A percentile compares a stretch with the other conserved stretches of the same genome.
Evolutionary conservation across 2,797 vertebrate genomes (phyloP).

Genomic region (Melopsittacus undulatus): DNA sequence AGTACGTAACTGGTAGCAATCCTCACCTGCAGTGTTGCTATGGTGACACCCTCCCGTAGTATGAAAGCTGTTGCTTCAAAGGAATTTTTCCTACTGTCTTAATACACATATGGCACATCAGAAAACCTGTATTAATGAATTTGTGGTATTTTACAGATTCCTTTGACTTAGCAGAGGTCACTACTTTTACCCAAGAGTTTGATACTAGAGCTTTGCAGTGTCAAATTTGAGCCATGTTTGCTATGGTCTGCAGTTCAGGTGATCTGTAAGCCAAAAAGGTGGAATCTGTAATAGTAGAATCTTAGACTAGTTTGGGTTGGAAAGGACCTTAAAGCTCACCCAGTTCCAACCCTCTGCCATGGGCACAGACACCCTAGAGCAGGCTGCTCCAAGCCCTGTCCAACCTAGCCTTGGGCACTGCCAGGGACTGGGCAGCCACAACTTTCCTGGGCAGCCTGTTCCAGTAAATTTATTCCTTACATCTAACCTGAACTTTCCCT

Average conservation of each 20-base stretch:
- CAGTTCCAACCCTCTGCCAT: not conserved
- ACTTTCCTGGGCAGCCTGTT: not conserved
- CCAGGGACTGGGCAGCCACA: not conserved
- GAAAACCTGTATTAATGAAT: not conserved
- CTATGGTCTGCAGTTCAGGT: not conserved
- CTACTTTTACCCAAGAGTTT: not conserved
- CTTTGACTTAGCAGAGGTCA: not conserved
- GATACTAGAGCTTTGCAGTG: not conserved
- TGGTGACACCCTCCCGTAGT: not conserved
- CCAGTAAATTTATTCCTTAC: not conserved
- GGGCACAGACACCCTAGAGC: not conserved
- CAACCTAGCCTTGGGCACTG: not conserved
- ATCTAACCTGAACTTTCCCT: not conserved
- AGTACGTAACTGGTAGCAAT: not conserved
- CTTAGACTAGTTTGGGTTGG: not conserved
- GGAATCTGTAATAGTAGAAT: not conserved
- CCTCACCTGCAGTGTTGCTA: not conserved
- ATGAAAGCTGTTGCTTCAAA: not conserved
- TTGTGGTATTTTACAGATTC: not conserved
- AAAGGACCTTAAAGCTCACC: not conserved
- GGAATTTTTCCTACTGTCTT: not conserved
- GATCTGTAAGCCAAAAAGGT: not conserved
- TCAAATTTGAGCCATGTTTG: not conserved
- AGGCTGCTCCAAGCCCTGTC: not conserved
- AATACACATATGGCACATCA: not conserved